Conservation (phyloP, 2,888 invertebrate genomes). For the Zygaena filipendulae region DNA sequence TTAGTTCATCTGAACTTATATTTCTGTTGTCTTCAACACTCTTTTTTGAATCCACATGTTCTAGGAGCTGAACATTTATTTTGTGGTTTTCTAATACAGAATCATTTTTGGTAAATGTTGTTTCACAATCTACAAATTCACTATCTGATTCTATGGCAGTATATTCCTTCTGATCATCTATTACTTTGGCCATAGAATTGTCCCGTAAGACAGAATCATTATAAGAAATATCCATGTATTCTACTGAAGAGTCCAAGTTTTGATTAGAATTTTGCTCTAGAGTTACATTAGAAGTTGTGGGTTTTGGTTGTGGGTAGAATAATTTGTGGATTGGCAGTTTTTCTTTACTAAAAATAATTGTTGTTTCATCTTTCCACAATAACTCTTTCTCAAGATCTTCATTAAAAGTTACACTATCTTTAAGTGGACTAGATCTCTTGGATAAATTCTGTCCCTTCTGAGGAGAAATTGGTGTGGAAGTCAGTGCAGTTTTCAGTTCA, state of each 20-base stretch:
- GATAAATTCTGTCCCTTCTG: slow-evolving; percentile 28
- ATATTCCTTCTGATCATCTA: slow-evolving; percentile 13
- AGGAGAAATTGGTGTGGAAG: slow-evolving; percentile 41
- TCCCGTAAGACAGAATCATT: slow-evolving; percentile 32
- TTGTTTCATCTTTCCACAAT: slow-evolving; percentile 54
- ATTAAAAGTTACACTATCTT: slow-evolving; percentile 48
- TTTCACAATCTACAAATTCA: slow-evolving; percentile 58
- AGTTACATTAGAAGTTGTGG: slow-evolving; percentile 12
- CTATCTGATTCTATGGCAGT: slow-evolving; percentile 35
- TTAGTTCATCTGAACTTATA: too few relatives aligned
- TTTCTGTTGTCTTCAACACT: too few relatives aligned
- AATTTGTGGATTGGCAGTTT: slow-evolving; percentile 50
- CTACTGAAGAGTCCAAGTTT: slow-evolving; percentile 30
- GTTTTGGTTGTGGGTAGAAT: slow-evolving; percentile 24
- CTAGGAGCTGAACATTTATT: too few relatives aligned
- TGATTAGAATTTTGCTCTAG: slow-evolving; percentile 9
- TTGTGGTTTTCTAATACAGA: too few relatives aligned
- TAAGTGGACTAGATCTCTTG: slow-evolving; percentile 41
- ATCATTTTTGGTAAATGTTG: slow-evolving; percentile 42
- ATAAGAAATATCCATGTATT: slow-evolving; percentile 48
- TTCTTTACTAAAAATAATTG: slow-evolving; percentile 45
- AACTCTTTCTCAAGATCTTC: slow-evolving; percentile 53
- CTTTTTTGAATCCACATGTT: too few relatives aligned
- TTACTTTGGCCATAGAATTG: slow-evolving; percentile 24
- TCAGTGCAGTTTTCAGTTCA: slow-evolving; percentile 18